These are phyloP conservation scores for Ormyrus labotus DNA, from an alignment of 2,888 invertebrate species.

Conservation along the genomic window DNA sequence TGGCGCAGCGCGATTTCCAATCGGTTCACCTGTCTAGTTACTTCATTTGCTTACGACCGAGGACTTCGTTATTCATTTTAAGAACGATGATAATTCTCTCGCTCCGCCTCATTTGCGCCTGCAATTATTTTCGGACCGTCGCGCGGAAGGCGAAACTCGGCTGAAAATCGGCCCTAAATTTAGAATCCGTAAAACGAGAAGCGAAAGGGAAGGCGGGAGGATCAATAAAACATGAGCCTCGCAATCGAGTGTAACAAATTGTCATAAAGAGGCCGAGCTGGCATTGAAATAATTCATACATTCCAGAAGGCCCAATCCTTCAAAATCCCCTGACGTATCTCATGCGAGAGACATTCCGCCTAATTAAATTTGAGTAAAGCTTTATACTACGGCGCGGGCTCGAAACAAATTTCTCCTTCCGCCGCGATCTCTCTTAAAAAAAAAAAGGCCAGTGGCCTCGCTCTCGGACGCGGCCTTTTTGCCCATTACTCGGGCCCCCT, in stretches of 20 bases:
- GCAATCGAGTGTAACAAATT: neutral
- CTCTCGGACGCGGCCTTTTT: too few relatives aligned
- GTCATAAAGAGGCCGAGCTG: neutral
- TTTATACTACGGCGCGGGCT: neutral
- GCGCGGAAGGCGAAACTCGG: too few relatives aligned
- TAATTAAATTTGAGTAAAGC: conserved; percentile 45
- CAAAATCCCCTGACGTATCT: conserved; percentile 19
- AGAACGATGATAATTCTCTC: too few relatives aligned
- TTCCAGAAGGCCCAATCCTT: conserved; percentile 13
- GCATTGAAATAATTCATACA: conserved; percentile 28
- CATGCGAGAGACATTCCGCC: conserved; percentile 9
- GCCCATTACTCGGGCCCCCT: too few relatives aligned
- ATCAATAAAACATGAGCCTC: conserved; percentile 26
- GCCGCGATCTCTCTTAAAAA: too few relatives aligned
- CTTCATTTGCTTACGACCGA: conserved; percentile 9
- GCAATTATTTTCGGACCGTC: too few relatives aligned
- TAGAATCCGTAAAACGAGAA: too few relatives aligned
- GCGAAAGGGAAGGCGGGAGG: too few relatives aligned
- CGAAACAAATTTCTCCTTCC: too few relatives aligned
- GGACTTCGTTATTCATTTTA: too few relatives aligned
- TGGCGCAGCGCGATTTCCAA: neutral
- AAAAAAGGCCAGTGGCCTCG: too few relatives aligned
- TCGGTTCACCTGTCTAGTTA: neutral
- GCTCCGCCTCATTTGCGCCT: neutral
- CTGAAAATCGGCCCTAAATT: too few relatives aligned